phyloP scores from a whole-genome alignment of 2,888 invertebrate genomes.

The Trachelus troglodyta region DNA sequence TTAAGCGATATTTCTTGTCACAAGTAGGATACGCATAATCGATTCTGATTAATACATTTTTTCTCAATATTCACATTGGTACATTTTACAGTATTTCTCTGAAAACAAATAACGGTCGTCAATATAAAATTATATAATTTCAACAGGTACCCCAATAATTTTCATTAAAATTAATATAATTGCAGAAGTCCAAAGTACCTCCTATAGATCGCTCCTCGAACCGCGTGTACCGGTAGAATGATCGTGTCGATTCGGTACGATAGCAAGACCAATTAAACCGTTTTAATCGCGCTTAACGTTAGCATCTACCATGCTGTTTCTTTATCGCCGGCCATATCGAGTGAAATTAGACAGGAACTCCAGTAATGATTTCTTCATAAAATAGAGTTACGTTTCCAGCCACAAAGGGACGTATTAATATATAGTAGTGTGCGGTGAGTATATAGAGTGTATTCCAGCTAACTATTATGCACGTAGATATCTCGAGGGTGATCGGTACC shows the following conservation, averaged over 20 bases:
- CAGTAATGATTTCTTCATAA: background rate
- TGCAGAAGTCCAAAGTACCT: background rate
- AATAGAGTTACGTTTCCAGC: background rate
- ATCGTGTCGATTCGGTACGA: background rate
- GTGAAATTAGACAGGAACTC: background rate
- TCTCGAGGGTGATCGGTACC: background rate
- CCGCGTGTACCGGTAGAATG: background rate
- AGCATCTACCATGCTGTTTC: background rate
- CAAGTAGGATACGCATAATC: too few species aligned
- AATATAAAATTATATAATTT: too few species aligned
- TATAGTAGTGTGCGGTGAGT: background rate
- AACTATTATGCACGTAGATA: background rate
- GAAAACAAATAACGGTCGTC: too few species aligned
- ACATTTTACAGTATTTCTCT: too few species aligned
- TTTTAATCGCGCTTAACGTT: background rate
- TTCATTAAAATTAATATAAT: background rate
- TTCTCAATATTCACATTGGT: too few species aligned
- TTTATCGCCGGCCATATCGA: background rate
- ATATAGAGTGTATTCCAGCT: background rate
- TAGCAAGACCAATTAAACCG: background rate
- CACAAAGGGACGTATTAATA: background rate
- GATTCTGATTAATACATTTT: too few species aligned
- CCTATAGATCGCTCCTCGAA: background rate
- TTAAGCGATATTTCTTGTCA: too few species aligned
- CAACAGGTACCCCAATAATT: background rate